Base-by-base conservation (phyloP, 2,888 invertebrate species). In the Rhynchonema sp. region DNA sequence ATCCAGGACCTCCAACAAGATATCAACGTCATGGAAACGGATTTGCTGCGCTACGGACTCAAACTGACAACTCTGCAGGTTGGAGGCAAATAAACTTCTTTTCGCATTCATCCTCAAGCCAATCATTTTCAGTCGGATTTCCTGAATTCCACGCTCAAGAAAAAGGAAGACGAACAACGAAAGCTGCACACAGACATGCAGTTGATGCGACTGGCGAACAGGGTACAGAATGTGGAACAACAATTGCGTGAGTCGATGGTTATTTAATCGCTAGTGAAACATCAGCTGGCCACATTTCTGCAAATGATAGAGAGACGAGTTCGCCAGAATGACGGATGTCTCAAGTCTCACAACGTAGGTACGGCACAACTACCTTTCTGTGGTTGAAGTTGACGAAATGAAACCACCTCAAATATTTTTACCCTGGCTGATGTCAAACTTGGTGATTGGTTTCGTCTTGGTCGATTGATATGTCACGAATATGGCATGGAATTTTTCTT, bases 111-210 rank as follows among this genome's bases (percentile, higher is more conserved):
- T 13, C 6, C 17, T 6, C 17, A 38, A 38, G 9, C 9, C 6
- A 13, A 38, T 13, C 17, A 38, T 55, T 53, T 60, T n/a, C 56
- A 62, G 53, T 25, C 55, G 3, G 59, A 60, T 25, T 58, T 60
- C 56, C 38, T 62, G 30, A 62, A 62, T 52, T 30, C 58, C 1
- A 58, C 55, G 9, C 58, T 62, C 22, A 25, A 25, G 38, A 49
- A 38, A 17, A 6, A 38, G 38, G 9, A 13, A 17, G 38, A 38
- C 38, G 38, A 13, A 38, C 9, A 38, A 17, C 6, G 17, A 17
- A 6, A 38, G 17, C 38, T 38, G 38, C 38, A 38, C 9, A 6
- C 6, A 17, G 38, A 38, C 38, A 38, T 38, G 38, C 38, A 38
- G 17, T 38, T 38, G 38, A 6, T 38, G 6, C 38, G 17, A 17